phyloP scores from a whole-genome alignment of 2,888 invertebrate species.

The Eilema caniola region DNA sequence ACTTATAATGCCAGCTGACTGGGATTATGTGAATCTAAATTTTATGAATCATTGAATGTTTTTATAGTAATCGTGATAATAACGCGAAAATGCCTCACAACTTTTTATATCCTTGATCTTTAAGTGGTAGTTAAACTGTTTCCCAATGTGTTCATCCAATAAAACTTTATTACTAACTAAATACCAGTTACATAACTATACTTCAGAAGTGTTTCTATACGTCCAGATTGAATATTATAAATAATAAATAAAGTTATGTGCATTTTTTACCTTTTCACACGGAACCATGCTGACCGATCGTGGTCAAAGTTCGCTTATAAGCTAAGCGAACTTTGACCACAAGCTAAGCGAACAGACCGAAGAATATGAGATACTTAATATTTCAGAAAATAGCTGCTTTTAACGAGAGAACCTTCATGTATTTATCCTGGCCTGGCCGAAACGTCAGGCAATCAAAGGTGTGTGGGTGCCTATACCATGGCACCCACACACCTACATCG shows the following conservation, averaged over 20 bases:
- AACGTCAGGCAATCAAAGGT: too few relatives aligned
- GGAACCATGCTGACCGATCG: too few relatives aligned
- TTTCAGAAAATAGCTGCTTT: too few relatives aligned
- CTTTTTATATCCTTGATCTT: conserved; percentile 18
- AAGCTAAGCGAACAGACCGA: too few relatives aligned
- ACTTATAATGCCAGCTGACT: background rate
- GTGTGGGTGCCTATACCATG: too few relatives aligned
- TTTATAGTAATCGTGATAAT: conserved; percentile 24
- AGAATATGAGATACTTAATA: too few relatives aligned
- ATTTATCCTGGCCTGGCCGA: too few relatives aligned
- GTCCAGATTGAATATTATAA: background rate
- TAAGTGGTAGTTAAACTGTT: background rate
- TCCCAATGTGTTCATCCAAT: background rate
- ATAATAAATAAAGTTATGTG: background rate
- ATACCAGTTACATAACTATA: conserved; percentile 2
- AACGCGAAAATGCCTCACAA: conserved; percentile 9
- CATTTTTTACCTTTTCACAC: background rate
- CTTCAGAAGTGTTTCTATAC: background rate
- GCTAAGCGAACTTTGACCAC: too few relatives aligned
- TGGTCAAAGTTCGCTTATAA: too few relatives aligned
- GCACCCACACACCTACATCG: too few relatives aligned
- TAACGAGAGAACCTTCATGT: background rate
- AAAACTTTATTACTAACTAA: conserved; percentile 6
- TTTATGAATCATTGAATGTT: conserved; percentile 10
- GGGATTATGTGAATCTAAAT: background rate